Evolutionary conservation across 1,140 invertebrate species (phyloP).

Genomic region (Nasonia vitripennis): DNA sequence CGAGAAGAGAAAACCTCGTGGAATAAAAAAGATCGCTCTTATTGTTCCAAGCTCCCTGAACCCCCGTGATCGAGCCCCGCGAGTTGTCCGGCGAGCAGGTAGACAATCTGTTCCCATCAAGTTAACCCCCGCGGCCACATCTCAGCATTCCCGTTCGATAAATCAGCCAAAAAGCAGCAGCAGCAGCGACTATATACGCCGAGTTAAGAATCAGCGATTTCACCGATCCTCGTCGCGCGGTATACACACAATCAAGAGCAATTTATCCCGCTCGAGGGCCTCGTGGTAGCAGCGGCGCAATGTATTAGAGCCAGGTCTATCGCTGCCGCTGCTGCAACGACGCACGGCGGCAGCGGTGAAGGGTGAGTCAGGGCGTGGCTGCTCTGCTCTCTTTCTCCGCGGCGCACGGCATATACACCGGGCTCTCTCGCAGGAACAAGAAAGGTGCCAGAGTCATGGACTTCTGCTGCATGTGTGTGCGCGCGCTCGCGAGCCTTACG

Average conservation of each 20-base stretch:
- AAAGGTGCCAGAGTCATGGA: constrained; percentile 65
- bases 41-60: neutral
- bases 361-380: constrained; percentile 47
- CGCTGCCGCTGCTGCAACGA: constrained; percentile 57
- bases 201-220: constrained; percentile 30
- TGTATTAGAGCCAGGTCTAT: neutral
- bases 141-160: neutral
- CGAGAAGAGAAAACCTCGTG: neutral
- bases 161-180: constrained; percentile 17
- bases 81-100: neutral
- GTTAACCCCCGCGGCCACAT: neutral
- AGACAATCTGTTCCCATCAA: neutral
- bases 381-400: constrained; percentile 42
- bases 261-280: constrained; percentile 44
- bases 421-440: constrained; percentile 64
- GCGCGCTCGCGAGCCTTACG: neutral
- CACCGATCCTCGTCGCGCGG: constrained; percentile 1
- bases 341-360: constrained; percentile 61
- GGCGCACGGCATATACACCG: too few relatives aligned
- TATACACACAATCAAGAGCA: constrained; percentile 13
- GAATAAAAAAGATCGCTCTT: neutral
- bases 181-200: neutral
- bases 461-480: neutral
- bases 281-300: too few relatives aligned
- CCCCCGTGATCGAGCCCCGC: neutral